Conservation (phyloP, 2,888 invertebrate species). For the Urechis unicinctus region DNA sequence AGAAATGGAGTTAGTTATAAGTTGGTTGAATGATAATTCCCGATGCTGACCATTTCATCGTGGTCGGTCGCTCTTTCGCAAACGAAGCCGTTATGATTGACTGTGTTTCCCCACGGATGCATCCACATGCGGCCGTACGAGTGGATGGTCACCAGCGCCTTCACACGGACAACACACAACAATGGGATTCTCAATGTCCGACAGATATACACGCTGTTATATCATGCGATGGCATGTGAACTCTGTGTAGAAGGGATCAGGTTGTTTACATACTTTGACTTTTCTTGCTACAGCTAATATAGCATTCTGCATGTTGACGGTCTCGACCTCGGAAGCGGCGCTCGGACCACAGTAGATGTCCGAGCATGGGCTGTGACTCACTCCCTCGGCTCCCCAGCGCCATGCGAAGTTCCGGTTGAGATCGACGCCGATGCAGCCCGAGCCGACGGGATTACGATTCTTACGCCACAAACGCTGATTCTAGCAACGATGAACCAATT, state of each 20-base stretch:
- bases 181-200: too few relatives aligned
- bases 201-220: too few relatives aligned
- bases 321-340: constrained; percentile 1
- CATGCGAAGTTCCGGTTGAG: constrained; percentile 19
- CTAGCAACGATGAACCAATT: too few relatives aligned
- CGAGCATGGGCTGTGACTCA: background rate
- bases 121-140: constrained; percentile 8
- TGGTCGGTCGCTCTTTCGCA: constrained; percentile 8
- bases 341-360: constrained; percentile 1
- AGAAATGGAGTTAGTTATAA: too few relatives aligned
- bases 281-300: too few relatives aligned
- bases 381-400: constrained; percentile 15
- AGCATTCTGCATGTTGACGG: background rate
- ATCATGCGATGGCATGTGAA: too few relatives aligned
- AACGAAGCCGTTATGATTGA: background rate
- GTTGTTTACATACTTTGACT: too few relatives aligned
- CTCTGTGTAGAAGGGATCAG: too few relatives aligned
- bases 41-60: constrained; percentile 5
- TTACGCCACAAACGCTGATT: constrained; percentile 18
- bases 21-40: background rate
- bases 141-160: constrained; percentile 2
- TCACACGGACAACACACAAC: background rate
- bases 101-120: constrained; percentile 10
- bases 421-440: constrained; percentile 14
- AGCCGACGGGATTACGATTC: constrained; percentile 9